Conservation (phyloP, 2,888 invertebrate species). For the Lithodes maja region DNA sequence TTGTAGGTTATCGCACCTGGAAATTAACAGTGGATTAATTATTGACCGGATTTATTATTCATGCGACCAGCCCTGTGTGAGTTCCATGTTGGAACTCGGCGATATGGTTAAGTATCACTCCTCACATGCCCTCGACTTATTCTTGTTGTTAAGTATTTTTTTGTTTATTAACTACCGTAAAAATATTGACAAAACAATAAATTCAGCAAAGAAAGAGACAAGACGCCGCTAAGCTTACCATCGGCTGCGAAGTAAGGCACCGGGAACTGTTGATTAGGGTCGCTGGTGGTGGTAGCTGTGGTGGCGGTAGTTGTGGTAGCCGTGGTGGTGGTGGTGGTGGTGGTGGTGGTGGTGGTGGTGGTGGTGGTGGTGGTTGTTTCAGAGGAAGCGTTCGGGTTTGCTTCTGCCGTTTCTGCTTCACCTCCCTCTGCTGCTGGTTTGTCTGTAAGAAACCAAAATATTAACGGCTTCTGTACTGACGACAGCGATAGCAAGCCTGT, state of each 20-base stretch:
- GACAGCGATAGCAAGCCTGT: neutral
- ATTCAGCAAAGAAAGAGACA: neutral
- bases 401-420: neutral
- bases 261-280: constrained; percentile 59
- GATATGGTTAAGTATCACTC: too few species aligned
- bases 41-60: too few species aligned
- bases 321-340: neutral
- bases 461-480: neutral
- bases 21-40: too few species aligned
- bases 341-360: neutral
- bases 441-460: neutral
- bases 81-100: too few species aligned
- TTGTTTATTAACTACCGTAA: too few species aligned
- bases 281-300: neutral
- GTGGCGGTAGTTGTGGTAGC: constrained; percentile 1
- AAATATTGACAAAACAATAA: too few species aligned
- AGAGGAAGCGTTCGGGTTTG: neutral
- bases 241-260: constrained; percentile 59
- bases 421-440: neutral
- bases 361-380: constrained; percentile 4
- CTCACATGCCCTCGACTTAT: too few species aligned
- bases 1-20: constrained; percentile 63
- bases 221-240: constrained; percentile 23
- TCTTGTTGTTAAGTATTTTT: too few species aligned
- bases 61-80: too few species aligned